Base-by-base conservation (phyloP, 2,113 vertebrate genomes). In the Phyllopteryx taeniolatus region DNA sequence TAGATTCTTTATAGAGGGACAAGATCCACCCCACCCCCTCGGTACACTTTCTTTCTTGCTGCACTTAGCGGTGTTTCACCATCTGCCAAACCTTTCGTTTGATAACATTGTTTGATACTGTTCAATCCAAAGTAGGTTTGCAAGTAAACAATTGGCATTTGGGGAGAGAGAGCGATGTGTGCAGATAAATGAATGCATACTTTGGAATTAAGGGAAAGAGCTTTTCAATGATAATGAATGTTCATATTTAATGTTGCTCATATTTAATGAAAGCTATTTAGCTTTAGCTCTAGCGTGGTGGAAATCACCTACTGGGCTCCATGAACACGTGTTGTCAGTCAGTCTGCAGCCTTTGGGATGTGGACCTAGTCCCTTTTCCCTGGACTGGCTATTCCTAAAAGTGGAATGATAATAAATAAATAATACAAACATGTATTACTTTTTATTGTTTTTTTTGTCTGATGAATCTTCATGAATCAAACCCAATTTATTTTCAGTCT, bases 1-100 rank as follows among this genome's bases (percentile, higher is more conserved):
- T 94, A 93, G 93, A 91, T 81, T 72, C 85, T 92, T 93, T 15
- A n/a, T 69, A n/a, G 53, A 57, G 13, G 66, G 46, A 68, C 22
- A 53, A 68, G 27, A 17, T 19, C 15, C 49, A 19, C 49, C 49
- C 19, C 20, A n/a, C 20, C 20, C 53, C 53, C 53, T 73, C 73
- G 31, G 56, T 64, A 60, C 27, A 60, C 49, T 69, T 67, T 53
- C 47, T 71, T 60, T 76, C 73, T 64, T 54, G 62, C 59, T 49
- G 17, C 73, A 65, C 56, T 69, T 82, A 72, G 87, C 78, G 78
- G 74, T 59, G 73, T 75, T 82, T 77, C 81, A 59, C 75, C 90
- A 88, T 86, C 88, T 86, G 60, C 75, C 83, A 74, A 62, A 12
- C 85, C 87, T 82, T 73, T 81, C 72, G 79, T 79, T 85, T 77